Base-by-base conservation (phyloP, 2,797 vertebrate genomes). In the Linurgus olivaceus region DNA sequence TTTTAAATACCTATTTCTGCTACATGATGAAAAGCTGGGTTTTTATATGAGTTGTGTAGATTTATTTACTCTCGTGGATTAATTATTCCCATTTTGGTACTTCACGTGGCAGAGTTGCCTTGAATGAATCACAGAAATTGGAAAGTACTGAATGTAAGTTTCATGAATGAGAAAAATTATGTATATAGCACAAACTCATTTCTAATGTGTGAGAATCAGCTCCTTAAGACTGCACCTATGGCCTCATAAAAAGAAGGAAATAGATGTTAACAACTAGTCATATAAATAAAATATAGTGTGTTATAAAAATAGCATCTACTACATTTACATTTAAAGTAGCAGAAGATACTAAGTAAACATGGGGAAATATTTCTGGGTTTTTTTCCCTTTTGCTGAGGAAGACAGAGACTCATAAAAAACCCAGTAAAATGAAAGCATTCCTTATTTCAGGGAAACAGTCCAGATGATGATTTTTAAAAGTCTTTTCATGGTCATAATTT, bases 341-440 rank as follows among this genome's bases (percentile, higher is more conserved):
- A 92, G 66, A 81, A 91, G 29, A 51, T 52, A 71, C 31, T 42
- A 70, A 62, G 17, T 45, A 88, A 91, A 62, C 6, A 81, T 4
- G 4, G 6, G 23, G 9, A 90, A 92, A 25, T 31, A 16, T 9
- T 2, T 2, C 45, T 1, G 9, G 7, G 5, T 0, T 1, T 6
- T 33, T 68, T 81, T 50, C 15, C n/a, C 11, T 51, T 75, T 67
- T 42, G 8, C n/a, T 58, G 38, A 26, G 13, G 7, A 29, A 80
- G 14, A 45, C n/a, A 84, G 37, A n/a, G 19, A 67, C 10, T 82
- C 44, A 61, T 47, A 78, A 83, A 80, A 19, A 75, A 18, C 5
- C 5, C 4, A 35, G 4, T 42, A 42, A 82, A 92, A 50, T 57
- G 10, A 40, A 94, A 71, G 29, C 15, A 45, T 85, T 85, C 10